Percentiles rank a stretch among this genome's conserved stretches.
Conservation (phyloP, 2,888 invertebrate species). For the Leptogaster cylindrica region DNA sequence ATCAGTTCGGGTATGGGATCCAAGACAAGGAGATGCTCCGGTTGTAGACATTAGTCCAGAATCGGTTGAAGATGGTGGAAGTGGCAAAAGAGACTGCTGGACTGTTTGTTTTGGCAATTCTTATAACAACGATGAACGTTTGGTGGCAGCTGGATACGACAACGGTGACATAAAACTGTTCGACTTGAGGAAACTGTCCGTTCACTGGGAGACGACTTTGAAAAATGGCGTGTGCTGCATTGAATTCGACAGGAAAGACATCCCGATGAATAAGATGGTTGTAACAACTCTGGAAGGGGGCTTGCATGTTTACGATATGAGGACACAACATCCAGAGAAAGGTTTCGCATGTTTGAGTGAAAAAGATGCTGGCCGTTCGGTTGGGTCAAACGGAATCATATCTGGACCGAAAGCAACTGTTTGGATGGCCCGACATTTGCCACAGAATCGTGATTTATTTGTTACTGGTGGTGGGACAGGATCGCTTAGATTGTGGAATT, state of each 20-base stretch:
- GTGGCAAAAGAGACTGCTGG: constrained; percentile 85
- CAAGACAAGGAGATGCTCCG: constrained; percentile 84
- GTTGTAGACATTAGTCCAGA: constrained; percentile 77
- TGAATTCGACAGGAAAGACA: constrained; percentile 93
- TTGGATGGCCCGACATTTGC: constrained; percentile 87
- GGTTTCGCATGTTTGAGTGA: constrained; percentile 76
- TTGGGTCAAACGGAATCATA: constrained; percentile 61
- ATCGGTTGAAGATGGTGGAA: constrained; percentile 60
- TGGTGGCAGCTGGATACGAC: constrained; percentile 91
- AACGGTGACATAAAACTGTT: constrained; percentile 96
- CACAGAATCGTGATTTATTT: constrained; percentile 93
- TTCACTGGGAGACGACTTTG: constrained; percentile 90
- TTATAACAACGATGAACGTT: constrained; percentile 82
- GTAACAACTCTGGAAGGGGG: constrained; percentile 92
- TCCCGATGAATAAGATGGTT: constrained; percentile 92
- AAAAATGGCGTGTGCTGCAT: constrained; percentile 89
- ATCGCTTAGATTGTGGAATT: constrained; percentile 93
- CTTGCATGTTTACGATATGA: constrained; percentile 85
- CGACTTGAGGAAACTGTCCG: constrained; percentile 81
- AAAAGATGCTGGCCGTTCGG: constrained; percentile 60
- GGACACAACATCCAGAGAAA: constrained; percentile 84
- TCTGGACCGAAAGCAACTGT: constrained; percentile 81
- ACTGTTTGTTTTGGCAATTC: constrained; percentile 91
- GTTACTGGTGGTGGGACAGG: constrained; percentile 90
- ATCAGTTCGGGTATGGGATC: constrained; percentile 94